These are phyloP conservation scores for Sphyrna mokarran DNA, from an alignment of 2,113 vertebrate genomes.

Conservation along the genomic window DNA sequence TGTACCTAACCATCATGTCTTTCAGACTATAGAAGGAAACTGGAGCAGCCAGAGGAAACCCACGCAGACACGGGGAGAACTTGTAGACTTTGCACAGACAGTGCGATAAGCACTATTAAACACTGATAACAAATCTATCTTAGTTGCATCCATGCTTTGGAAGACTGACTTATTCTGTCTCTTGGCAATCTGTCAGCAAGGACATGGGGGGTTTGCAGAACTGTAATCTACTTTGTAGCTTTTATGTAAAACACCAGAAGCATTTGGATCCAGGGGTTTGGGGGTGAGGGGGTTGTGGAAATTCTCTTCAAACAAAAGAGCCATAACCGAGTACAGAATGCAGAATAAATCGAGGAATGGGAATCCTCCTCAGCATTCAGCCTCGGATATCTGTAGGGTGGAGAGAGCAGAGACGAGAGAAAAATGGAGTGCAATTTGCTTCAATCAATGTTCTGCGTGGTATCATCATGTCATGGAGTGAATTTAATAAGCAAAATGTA, in stretches of 20 bases:
- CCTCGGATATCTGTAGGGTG: background rate
- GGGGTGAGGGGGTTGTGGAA: background rate
- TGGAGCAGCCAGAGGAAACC: too few species aligned
- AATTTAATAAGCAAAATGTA: background rate
- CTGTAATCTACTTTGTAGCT: constrained; percentile 1
- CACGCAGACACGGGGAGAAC: too few species aligned
- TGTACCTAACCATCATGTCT: too few species aligned
- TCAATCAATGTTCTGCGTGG: background rate
- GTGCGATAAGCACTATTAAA: background rate
- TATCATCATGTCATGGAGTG: background rate
- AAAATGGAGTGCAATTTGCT: background rate
- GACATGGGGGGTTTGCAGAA: background rate
- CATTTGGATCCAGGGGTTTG: background rate
- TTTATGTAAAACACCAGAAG: background rate
- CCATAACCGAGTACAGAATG: background rate
- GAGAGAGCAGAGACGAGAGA: background rate
- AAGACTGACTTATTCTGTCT: constrained; percentile 1
- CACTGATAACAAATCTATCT: constrained; percentile 4
- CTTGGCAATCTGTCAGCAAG: constrained; percentile 1
- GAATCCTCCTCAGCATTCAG: background rate
- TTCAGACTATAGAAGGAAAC: too few species aligned
- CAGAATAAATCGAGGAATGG: too few species aligned
- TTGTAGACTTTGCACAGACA: too few species aligned
- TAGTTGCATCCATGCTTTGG: background rate
- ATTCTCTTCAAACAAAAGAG: background rate